These are phyloP conservation scores for Ophion slaviceki DNA, from an alignment of 2,888 invertebrate genomes.

Conservation along the genomic window DNA sequence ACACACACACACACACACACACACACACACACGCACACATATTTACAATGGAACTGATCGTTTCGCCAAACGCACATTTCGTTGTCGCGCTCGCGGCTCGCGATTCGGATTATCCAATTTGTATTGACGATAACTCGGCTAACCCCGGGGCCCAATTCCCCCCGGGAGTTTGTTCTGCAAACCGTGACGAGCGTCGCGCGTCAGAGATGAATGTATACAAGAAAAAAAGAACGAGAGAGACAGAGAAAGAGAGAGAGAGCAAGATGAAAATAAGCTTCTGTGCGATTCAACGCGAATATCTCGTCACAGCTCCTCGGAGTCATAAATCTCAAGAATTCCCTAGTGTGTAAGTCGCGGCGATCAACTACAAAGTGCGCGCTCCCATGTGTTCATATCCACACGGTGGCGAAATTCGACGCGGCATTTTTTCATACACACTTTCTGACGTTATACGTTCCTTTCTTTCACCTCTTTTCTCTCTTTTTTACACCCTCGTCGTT, in stretches of 20 bases:
- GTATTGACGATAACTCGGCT: slow-evolving; percentile 59
- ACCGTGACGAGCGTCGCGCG: slow-evolving; percentile 10
- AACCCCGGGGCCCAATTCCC: slow-evolving; percentile 44
- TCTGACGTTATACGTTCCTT: no score
- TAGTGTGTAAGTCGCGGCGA: background rate
- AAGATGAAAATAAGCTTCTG: slow-evolving; percentile 3
- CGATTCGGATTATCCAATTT: slow-evolving; percentile 58
- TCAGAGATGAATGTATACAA: slow-evolving; percentile 1
- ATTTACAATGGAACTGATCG: background rate
- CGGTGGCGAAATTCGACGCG: background rate
- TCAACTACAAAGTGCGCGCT: background rate
- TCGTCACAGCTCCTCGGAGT: slow-evolving; percentile 40
- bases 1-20: background rate
- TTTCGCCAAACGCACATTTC: background rate
- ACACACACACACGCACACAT: background rate
- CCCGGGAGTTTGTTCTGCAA: slow-evolving; percentile 9
- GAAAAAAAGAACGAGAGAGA: background rate
- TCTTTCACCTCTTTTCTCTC: no score
- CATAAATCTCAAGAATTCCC: slow-evolving; percentile 61
- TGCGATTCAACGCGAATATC: slow-evolving; percentile 35
- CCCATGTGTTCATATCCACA: no score
- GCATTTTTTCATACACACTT: no score
- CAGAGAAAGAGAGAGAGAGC: background rate
- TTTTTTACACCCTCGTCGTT: background rate
- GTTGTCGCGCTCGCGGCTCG: slow-evolving; percentile 7